Evolutionary conservation across 2,113 vertebrate genomes (phyloP).

Genomic region (Varanus komodoensis): DNA sequence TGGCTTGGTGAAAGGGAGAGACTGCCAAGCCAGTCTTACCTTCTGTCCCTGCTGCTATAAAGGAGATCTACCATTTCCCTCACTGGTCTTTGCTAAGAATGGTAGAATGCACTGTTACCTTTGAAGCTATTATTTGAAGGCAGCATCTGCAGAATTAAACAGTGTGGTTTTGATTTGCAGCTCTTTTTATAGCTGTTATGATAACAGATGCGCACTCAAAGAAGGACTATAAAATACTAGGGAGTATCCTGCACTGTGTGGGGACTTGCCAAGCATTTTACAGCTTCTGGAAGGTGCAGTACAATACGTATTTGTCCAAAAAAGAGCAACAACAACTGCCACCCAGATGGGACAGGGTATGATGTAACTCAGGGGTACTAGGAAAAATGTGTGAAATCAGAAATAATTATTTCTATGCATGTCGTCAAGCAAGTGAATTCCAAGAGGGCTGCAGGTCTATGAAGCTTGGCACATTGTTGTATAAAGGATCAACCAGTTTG

Average conservation of each 20-base stretch:
- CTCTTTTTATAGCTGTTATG: slow-evolving; percentile 69
- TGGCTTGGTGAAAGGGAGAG: not conserved
- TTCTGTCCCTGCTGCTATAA: not conserved
- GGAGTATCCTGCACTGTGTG: fast-evolving
- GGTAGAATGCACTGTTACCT: slow-evolving; percentile 56
- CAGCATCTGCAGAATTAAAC: slow-evolving; percentile 25
- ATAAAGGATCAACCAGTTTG: not conserved
- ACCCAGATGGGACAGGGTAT: not conserved
- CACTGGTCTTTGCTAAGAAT: slow-evolving; percentile 12
- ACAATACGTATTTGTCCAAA: not conserved
- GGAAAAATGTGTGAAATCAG: not conserved
- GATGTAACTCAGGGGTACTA: not conserved
- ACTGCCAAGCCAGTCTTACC: not conserved
- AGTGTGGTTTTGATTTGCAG: slow-evolving; percentile 74
- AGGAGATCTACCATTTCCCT: not conserved
- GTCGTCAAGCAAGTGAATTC: not conserved
- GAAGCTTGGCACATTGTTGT: not conserved
- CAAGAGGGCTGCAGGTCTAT: not conserved
- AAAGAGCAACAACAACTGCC: not conserved
- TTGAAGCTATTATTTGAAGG: slow-evolving; percentile 71
- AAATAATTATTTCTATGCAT: not conserved
- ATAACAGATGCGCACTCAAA: slow-evolving; percentile 70
- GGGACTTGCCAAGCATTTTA: slow-evolving; percentile 31
- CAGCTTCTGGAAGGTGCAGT: slow-evolving; percentile 23
- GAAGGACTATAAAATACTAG: slow-evolving; percentile 59